These are phyloP conservation scores for Epinephelus lanceolatus DNA, from an alignment of 2,113 vertebrate genomes.

Conservation along the genomic window DNA sequence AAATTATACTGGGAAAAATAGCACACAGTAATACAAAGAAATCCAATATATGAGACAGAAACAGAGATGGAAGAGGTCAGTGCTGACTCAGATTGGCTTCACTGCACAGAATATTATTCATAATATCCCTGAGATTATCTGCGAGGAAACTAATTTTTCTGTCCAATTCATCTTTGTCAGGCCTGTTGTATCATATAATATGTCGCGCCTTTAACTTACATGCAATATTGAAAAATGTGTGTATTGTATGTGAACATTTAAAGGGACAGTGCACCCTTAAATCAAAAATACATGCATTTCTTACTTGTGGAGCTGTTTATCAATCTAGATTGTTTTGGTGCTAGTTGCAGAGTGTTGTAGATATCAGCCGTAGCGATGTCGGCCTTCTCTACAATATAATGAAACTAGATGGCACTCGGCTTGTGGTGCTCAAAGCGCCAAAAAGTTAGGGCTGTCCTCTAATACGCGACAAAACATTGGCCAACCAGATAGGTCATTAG, in stretches of 20 bases:
- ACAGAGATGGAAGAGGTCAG: no score
- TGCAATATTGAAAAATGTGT: not conserved
- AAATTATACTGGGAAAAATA: conserved; percentile 24
- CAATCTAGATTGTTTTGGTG: no score
- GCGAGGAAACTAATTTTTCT: not conserved
- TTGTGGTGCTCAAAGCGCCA: no score
- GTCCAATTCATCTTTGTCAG: not conserved
- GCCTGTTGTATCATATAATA: not conserved
- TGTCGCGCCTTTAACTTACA: not conserved
- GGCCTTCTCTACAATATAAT: no score
- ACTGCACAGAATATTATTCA: not conserved
- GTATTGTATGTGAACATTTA: not conserved
- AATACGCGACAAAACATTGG: no score
- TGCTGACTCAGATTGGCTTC: conserved; percentile 8
- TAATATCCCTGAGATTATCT: not conserved
- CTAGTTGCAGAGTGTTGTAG: no score
- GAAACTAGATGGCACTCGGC: no score
- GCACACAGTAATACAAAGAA: conserved; percentile 20
- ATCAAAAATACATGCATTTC: no score
- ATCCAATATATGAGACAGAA: conserved; percentile 25
- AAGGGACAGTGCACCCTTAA: not conserved
- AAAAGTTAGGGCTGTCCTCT: no score
- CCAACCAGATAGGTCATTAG: no score
- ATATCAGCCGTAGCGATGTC: no score
- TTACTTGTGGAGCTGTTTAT: no score